Evolutionary conservation across 2,113 vertebrate genomes (phyloP).

Genomic region (Macroglossus sobrinus): DNA sequence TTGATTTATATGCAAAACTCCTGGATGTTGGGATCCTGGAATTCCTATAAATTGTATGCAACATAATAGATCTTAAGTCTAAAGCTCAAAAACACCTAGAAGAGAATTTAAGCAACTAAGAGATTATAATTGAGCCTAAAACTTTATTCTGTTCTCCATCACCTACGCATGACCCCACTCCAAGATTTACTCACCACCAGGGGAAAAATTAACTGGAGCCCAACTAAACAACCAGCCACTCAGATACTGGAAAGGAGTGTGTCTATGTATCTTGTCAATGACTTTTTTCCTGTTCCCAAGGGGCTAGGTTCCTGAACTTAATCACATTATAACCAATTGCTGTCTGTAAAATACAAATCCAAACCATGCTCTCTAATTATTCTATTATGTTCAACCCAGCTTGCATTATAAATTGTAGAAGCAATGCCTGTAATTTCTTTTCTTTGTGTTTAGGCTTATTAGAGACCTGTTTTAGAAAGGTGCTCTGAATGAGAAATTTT

Average conservation of each 20-base stretch:
- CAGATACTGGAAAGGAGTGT: not conserved
- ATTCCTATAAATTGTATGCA: not conserved
- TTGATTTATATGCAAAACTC: not conserved
- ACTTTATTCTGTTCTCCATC: not conserved
- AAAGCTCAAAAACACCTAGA: not conserved
- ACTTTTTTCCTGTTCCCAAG: not conserved
- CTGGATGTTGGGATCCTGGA: not conserved
- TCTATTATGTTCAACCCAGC: conserved; percentile 44
- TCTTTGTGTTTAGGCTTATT: not conserved
- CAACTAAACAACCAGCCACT: not conserved
- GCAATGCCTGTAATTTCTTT: not conserved
- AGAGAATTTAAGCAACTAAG: not conserved
- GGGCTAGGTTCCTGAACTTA: conserved; percentile 20
- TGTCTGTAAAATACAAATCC: conserved; percentile 38
- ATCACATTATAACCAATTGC: conserved; percentile 35
- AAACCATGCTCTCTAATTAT: conserved; percentile 54
- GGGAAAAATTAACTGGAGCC: not conserved
- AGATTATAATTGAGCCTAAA: not conserved
- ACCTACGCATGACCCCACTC: not conserved
- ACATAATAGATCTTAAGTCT: not conserved
- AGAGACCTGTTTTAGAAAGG: not conserved
- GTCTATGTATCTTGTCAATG: not conserved
- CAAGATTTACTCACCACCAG: not conserved
- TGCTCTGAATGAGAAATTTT: not conserved
- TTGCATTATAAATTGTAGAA: conserved; percentile 30